These are phyloP conservation scores for Pelvicachromis taeniatus DNA, from an alignment of 2,113 vertebrate genomes.

Conservation along the genomic window DNA sequence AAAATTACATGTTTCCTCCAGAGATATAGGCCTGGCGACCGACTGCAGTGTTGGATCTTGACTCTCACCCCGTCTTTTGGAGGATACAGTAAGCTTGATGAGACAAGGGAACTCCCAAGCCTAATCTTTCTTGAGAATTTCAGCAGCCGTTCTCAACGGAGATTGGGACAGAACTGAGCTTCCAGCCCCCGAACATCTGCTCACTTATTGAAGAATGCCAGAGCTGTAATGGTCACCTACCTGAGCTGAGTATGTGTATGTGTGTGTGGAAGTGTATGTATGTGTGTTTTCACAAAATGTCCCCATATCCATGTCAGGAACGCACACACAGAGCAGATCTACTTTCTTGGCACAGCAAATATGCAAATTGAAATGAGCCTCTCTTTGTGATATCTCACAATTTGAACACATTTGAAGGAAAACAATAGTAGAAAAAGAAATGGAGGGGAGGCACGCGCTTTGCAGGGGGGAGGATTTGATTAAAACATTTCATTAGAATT, in stretches of 20 bases:
- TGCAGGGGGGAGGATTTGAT: slow-evolving; percentile 20
- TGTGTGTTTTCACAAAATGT: not conserved
- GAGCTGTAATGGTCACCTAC: slow-evolving; percentile 17
- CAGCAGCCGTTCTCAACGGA: slow-evolving; percentile 38
- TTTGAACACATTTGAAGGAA: slow-evolving; percentile 23
- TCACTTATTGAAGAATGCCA: slow-evolving; percentile 23
- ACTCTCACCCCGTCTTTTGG: slow-evolving; percentile 19
- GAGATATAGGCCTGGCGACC: not conserved
- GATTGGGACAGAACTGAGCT: slow-evolving; percentile 34
- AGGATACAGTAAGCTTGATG: slow-evolving; percentile 41
- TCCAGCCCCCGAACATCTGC: slow-evolving; percentile 64
- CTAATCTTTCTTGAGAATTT: slow-evolving; percentile 54
- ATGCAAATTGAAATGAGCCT: slow-evolving; percentile 22
- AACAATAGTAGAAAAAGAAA: not conserved
- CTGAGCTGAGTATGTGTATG: not conserved
- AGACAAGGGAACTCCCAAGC: slow-evolving; percentile 51
- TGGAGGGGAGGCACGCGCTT: not conserved
- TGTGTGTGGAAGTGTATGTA: not conserved
- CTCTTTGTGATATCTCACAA: slow-evolving; percentile 15
- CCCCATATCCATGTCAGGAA: not conserved
- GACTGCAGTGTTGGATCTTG: not conserved
- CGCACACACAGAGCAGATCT: not conserved
- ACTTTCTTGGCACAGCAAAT: slow-evolving; percentile 20
- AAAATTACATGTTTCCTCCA: slow-evolving; percentile 4
- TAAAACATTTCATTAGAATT: slow-evolving; percentile 59